Evolutionary conservation across 1,140 invertebrate genomes (phyloP).

Genomic region (Gonatopus flavifemur): DNA sequence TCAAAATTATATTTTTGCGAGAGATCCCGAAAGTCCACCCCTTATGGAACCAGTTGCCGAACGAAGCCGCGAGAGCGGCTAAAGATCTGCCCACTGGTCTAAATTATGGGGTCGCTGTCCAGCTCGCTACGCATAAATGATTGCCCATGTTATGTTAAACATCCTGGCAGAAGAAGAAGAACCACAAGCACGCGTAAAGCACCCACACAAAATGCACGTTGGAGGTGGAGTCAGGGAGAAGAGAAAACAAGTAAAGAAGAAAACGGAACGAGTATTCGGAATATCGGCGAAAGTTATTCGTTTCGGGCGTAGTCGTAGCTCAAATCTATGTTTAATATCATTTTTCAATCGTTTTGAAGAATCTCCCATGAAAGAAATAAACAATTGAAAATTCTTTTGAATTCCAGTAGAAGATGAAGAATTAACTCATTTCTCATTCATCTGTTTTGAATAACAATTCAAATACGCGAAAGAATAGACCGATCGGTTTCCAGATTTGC

Average conservation of each 20-base stretch:
- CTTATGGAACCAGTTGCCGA: slow-evolving; percentile 38
- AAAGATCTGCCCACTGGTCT: slow-evolving; percentile 50
- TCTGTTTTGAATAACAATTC: too few relatives aligned
- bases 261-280: slow-evolving; percentile 29
- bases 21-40: slow-evolving; percentile 28
- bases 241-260: slow-evolving; percentile 42
- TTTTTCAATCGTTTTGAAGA: too few relatives aligned
- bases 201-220: slow-evolving; percentile 44
- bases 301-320: slow-evolving; percentile 48
- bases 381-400: too few relatives aligned
- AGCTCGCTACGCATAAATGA: slow-evolving; percentile 55
- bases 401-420: too few relatives aligned
- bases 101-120: slow-evolving; percentile 55
- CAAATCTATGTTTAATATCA: too few relatives aligned
- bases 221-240: slow-evolving; percentile 28
- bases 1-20: slow-evolving; percentile 4
- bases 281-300: slow-evolving; percentile 56
- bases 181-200: slow-evolving; percentile 17
- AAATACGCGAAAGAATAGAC: not conserved
- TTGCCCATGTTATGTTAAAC: slow-evolving; percentile 59
- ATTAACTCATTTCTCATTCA: too few relatives aligned
- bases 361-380: too few relatives aligned
- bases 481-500: slow-evolving; percentile 26
- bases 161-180: slow-evolving; percentile 32
- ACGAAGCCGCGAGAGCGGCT: slow-evolving; percentile 35